Evolutionary conservation across 2,888 invertebrate genomes (phyloP).

Genomic region (Aelia acuminata): DNA sequence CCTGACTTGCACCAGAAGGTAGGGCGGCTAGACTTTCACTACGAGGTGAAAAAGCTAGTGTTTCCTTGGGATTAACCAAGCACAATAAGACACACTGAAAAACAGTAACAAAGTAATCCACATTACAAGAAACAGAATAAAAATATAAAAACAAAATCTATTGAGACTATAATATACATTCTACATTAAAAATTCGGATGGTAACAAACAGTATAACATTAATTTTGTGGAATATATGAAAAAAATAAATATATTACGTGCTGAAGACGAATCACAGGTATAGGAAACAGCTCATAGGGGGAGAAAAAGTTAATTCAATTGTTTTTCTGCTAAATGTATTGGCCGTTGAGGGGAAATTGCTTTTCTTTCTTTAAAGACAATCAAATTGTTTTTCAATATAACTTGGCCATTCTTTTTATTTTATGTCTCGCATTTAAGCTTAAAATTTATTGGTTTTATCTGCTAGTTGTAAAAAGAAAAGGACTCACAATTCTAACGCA

Average conservation of each 20-base stretch:
- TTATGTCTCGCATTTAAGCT: neutral
- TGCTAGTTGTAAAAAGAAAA: neutral
- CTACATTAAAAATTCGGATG: neutral
- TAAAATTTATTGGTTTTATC: neutral
- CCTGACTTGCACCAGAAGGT: conserved; percentile 46
- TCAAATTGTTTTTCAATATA: neutral
- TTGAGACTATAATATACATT: neutral
- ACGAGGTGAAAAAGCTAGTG: conserved; percentile 28
- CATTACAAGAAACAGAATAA: conserved; percentile 41
- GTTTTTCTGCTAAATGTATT: neutral
- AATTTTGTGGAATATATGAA: neutral
- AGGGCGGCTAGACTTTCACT: conserved; percentile 43
- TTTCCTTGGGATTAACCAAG: conserved; percentile 56
- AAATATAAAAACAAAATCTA: neutral
- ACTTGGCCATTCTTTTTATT: neutral
- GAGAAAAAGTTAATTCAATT: conserved; percentile 6
- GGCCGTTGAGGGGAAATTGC: conserved; percentile 15
- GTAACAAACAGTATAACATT: neutral
- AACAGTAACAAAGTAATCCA: conserved; percentile 52
- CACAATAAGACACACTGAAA: conserved; percentile 57
- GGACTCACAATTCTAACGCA: no score
- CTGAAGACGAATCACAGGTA: neutral
- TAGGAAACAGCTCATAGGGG: neutral
- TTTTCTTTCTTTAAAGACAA: neutral
- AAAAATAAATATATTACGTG: neutral